These are phyloP conservation scores for Scrobipalpa atriplicella DNA, from an alignment of 2,888 invertebrate species.

Conservation along the genomic window DNA sequence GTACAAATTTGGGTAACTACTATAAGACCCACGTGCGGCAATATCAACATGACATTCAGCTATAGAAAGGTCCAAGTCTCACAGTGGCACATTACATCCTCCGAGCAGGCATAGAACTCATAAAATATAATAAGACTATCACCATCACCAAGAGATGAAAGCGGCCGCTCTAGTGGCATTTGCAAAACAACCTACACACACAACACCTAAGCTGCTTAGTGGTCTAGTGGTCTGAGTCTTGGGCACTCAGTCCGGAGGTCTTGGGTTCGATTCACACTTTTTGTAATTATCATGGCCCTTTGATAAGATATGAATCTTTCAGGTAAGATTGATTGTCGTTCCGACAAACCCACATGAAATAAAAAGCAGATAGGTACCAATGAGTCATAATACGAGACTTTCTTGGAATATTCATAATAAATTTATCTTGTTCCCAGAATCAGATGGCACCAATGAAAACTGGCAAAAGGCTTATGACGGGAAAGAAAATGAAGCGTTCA, in stretches of 20 bases:
- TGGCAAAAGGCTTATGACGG: constrained; percentile 26
- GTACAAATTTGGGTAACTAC: neutral
- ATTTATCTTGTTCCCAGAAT: neutral
- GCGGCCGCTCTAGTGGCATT: constrained; percentile 52
- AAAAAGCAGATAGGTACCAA: too few relatives aligned
- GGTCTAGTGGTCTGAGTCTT: too few relatives aligned
- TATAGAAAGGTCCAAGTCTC: constrained; percentile 67
- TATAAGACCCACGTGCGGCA: neutral
- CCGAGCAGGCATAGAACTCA: constrained; percentile 65
- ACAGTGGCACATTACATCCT: constrained; percentile 64
- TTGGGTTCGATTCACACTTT: too few relatives aligned
- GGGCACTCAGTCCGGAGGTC: too few relatives aligned
- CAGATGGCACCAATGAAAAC: constrained; percentile 37
- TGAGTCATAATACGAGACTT: constrained; percentile 11
- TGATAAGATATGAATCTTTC: too few relatives aligned
- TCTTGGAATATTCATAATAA: neutral
- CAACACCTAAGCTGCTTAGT: too few relatives aligned
- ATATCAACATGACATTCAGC: constrained; percentile 34
- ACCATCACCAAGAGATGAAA: constrained; percentile 55
- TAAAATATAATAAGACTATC: constrained; percentile 79
- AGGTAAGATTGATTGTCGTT: too few relatives aligned
- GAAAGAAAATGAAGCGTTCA: constrained; percentile 11
- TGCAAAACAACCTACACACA: constrained; percentile 28
- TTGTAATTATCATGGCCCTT: too few relatives aligned
- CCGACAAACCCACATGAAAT: too few relatives aligned